Conservation (phyloP, 2,888 invertebrate species). For the Melitaea athalia region DNA sequence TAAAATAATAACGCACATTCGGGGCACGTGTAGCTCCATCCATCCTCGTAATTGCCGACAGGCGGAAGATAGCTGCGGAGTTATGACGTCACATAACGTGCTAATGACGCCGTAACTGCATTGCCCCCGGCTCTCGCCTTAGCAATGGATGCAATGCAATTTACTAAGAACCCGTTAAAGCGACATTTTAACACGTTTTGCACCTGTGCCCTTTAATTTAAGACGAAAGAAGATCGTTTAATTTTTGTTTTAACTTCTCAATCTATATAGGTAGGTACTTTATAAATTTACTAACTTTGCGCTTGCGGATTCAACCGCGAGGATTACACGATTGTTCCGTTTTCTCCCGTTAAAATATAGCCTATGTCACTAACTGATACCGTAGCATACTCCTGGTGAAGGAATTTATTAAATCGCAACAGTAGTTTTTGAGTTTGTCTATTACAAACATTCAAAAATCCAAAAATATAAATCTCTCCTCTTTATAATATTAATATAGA, state of each 20-base stretch:
- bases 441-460: too few relatives aligned
- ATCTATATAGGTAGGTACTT: neutral
- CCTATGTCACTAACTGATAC: too few relatives aligned
- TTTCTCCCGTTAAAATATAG: too few relatives aligned
- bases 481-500: too few relatives aligned
- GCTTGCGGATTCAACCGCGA: too few relatives aligned
- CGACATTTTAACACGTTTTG: slow-evolving; percentile 41
- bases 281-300: neutral
- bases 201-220: slow-evolving; percentile 34
- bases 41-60: slow-evolving; percentile 75
- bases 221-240: slow-evolving; percentile 7
- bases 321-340: too few relatives aligned
- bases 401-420: too few relatives aligned
- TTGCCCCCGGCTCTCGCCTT: slow-evolving; percentile 57
- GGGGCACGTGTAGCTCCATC: slow-evolving; percentile 66
- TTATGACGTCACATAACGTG: slow-evolving; percentile 78
- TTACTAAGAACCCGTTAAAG: slow-evolving; percentile 51
- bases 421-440: too few relatives aligned
- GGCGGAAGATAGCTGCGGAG: slow-evolving; percentile 74
- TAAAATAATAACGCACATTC: slow-evolving; percentile 53
- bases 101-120: slow-evolving; percentile 80
- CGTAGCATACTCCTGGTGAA: too few relatives aligned
- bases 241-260: neutral
- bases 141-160: slow-evolving; percentile 64
- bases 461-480: too few relatives aligned